Evolutionary conservation across 2,888 invertebrate genomes (phyloP), one percentile per base, ranked within the genome.

Genomic region (Aporophyla lueneburgensis): DNA sequence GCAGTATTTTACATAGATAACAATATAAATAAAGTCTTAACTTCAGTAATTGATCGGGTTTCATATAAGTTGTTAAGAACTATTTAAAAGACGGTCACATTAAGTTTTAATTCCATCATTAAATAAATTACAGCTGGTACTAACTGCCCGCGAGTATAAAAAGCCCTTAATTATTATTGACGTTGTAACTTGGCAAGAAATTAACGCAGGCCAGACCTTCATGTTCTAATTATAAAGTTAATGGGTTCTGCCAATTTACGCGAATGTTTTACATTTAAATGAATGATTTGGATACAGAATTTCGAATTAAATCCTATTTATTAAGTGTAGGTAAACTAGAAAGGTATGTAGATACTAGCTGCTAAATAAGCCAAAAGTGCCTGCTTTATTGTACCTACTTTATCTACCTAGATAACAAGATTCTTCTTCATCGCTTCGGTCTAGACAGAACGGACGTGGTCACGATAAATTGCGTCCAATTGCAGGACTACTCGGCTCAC

Each of bases 191-290:
- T 16, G 21, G 16, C 2, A 33, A 58, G 67, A 27, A 76, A 76
- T 76, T 53, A 71, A 53, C 49, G n/a, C 10, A 21, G n/a, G 27
- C 67, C 53, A 43, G 24, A 43, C 70, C 58, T 71, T 71, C 66
- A 56, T 75, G 56, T 74, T 70, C 59, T 61, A 67, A 75, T 75
- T 78, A 53, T 56, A 67, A 27, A 27, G n/a, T 21, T 53, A 71
- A 54, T 70, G 61, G n/a, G 1, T 56, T 68, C 53, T 54, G 21
- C 59, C 49, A 49, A 68, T 65, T 68, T 49, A 54, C 24, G 58
- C 2, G 10, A 73, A 67, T 53, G 21, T 33, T 75, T 74, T 61
- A 59, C 49, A 51, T 69, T 49, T 46, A 53, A 70, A 53, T 53
- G 21, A 24, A 40, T 5, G 6, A 40, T 24, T 78, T 27, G 27